A percentile compares a stretch with the other conserved stretches of the same genome.
Evolutionary conservation across 2,113 vertebrate genomes (phyloP).

Genomic region (Pedionomus torquatus): DNA sequence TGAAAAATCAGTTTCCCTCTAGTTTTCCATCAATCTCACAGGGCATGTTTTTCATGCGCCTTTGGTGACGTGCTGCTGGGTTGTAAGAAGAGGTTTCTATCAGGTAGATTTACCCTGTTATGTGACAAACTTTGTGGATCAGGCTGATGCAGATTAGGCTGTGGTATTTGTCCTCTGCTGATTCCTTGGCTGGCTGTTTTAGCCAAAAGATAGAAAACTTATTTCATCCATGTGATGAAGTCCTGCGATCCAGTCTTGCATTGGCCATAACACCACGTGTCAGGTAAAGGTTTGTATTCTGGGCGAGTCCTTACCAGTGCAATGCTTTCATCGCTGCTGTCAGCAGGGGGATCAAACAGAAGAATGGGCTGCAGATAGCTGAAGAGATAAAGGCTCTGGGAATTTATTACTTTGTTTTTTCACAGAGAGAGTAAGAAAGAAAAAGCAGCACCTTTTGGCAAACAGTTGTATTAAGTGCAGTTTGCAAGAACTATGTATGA

Average conservation of each 20-base stretch:
- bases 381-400: neutral
- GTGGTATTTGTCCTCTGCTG: neutral
- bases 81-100: neutral
- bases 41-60: neutral
- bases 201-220: neutral
- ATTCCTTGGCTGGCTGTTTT: neutral
- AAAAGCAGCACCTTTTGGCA: neutral
- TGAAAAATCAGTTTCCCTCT: neutral
- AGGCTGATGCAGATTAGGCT: neutral
- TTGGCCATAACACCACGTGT: neutral
- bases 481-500: neutral
- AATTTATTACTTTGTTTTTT: slow-evolving; percentile 5
- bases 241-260: neutral
- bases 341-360: neutral
- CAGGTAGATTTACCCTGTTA: neutral
- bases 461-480: neutral
- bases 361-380: slow-evolving; percentile 10
- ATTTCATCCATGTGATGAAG: neutral
- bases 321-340: neutral
- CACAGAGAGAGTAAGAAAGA: neutral
- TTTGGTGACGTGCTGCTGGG: neutral
- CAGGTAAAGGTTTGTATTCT: neutral
- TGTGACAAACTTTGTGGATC: neutral
- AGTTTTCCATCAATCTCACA: neutral
- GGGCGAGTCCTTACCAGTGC: neutral